phyloP scores from a whole-genome alignment of 2,888 invertebrate species.

The Heliconius ethilla region DNA sequence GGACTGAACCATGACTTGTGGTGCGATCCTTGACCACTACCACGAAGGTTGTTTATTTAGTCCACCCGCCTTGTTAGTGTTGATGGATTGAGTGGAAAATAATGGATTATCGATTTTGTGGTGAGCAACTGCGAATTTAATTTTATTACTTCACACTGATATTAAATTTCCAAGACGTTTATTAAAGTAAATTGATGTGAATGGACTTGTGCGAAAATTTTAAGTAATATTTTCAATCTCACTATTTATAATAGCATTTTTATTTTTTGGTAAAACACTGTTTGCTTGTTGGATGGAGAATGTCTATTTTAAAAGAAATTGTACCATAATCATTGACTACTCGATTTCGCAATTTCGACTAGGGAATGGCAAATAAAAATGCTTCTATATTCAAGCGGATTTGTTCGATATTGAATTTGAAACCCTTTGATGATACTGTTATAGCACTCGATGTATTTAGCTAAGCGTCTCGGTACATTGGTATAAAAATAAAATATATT shows the following conservation, averaged over 20 bases:
- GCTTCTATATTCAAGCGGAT: conserved; percentile 56
- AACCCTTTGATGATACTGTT: conserved; percentile 57
- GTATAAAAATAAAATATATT: conserved; percentile 30
- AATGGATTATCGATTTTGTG: conserved; percentile 33
- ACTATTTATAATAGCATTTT: too few species aligned
- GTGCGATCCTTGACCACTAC: conserved; percentile 52
- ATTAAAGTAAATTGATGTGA: background rate
- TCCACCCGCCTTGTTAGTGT: conserved; percentile 47
- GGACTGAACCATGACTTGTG: conserved; percentile 47
- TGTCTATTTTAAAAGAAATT: conserved; percentile 53
- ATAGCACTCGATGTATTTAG: conserved; percentile 52
- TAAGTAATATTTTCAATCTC: too few species aligned
- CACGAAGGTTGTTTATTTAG: conserved; percentile 52
- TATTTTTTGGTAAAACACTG: background rate
- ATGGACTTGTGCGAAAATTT: background rate
- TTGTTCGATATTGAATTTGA: conserved; percentile 61
- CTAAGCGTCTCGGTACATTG: conserved; percentile 44
- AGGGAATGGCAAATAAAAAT: conserved; percentile 64
- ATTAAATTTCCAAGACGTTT: background rate
- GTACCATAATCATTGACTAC: conserved; percentile 55
- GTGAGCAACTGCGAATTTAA: background rate
- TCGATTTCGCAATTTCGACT: conserved; percentile 54
- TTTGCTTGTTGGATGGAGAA: background rate
- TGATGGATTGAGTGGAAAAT: conserved; percentile 39
- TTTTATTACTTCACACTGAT: background rate